phyloP scores from a whole-genome alignment of 2,888 invertebrate species.

The Caenorhabditis sp. region DNA sequence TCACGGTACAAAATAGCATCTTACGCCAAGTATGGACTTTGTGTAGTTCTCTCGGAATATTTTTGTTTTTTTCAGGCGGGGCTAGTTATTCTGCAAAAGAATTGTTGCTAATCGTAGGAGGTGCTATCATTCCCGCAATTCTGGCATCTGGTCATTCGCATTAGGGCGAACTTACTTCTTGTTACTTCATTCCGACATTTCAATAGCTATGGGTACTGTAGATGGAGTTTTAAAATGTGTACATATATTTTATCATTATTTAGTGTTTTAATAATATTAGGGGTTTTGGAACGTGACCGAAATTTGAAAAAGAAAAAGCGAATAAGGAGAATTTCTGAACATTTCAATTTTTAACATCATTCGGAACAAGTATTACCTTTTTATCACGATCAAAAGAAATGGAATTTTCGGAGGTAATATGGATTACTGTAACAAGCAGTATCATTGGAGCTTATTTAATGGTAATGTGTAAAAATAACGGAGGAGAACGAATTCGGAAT shows the following conservation, averaged over 20 bases:
- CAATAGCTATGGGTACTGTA: not conserved
- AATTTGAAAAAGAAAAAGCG: too few relatives aligned
- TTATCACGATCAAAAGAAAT: not conserved
- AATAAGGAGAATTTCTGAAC: too few relatives aligned
- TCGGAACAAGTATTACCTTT: not conserved
- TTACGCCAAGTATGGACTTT: too few relatives aligned
- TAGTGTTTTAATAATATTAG: not conserved
- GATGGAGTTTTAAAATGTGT: not conserved
- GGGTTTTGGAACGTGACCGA: not conserved
- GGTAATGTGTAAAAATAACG: not conserved
- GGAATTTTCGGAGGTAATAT: not conserved
- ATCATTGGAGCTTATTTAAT: not conserved
- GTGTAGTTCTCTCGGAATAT: too few relatives aligned
- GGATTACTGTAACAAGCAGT: not conserved
- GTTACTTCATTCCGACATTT: not conserved
- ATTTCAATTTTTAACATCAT: not conserved
- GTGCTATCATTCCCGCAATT: slow-evolving; percentile 86
- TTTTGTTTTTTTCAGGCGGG: slow-evolving; percentile 22
- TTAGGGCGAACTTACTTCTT: slow-evolving; percentile 70
- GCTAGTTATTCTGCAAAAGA: slow-evolving; percentile 81
- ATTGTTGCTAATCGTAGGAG: slow-evolving; percentile 83
- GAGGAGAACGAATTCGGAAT: not conserved
- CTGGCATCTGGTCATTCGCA: slow-evolving; percentile 92
- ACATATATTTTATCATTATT: not conserved
- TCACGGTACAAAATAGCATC: too few relatives aligned